A percentile compares a stretch with the other conserved stretches of the same genome.
phyloP scores from a whole-genome alignment of 2,888 invertebrate species.

The Tanypteryx hageni region DNA sequence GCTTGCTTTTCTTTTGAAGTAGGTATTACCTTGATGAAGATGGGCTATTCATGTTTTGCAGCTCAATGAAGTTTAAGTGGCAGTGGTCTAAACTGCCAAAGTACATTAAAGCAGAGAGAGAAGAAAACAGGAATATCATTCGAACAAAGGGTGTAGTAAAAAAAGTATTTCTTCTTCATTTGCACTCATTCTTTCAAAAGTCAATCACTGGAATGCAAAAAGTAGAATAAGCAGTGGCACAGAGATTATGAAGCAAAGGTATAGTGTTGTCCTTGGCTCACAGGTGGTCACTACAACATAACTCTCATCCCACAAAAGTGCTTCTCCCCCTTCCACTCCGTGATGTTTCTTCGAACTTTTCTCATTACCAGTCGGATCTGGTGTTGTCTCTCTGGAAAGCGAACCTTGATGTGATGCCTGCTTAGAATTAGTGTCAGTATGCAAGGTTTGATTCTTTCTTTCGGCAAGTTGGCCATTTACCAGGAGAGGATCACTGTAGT shows the following conservation, averaged over 20 bases:
- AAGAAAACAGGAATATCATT: not conserved
- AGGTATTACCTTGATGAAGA: not conserved
- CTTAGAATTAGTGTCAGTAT: not conserved
- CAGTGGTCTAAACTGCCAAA: too few species aligned
- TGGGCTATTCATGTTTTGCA: too few species aligned
- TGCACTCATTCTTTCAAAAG: not conserved
- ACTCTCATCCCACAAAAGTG: constrained; percentile 85
- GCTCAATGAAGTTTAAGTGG: too few species aligned
- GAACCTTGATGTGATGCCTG: not conserved
- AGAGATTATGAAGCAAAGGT: constrained; percentile 82
- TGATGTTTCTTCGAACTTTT: not conserved
- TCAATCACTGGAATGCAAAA: constrained; percentile 83
- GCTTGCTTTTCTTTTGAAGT: not conserved
- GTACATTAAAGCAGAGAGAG: too few species aligned
- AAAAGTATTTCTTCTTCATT: not conserved
- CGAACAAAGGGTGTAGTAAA: not conserved
- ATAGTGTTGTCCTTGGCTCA: constrained; percentile 84
- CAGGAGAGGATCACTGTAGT: constrained; percentile 44
- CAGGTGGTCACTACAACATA: constrained; percentile 85
- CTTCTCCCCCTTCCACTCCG: constrained; percentile 70
- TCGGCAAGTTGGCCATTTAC: constrained; percentile 66
- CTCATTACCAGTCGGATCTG: constrained; percentile 65
- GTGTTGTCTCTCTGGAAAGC: constrained; percentile 65
- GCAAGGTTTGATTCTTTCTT: not conserved
- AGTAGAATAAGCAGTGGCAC: constrained; percentile 84